Conservation (phyloP, 2,113 vertebrate species). For the Mastomys coucha region DNA sequence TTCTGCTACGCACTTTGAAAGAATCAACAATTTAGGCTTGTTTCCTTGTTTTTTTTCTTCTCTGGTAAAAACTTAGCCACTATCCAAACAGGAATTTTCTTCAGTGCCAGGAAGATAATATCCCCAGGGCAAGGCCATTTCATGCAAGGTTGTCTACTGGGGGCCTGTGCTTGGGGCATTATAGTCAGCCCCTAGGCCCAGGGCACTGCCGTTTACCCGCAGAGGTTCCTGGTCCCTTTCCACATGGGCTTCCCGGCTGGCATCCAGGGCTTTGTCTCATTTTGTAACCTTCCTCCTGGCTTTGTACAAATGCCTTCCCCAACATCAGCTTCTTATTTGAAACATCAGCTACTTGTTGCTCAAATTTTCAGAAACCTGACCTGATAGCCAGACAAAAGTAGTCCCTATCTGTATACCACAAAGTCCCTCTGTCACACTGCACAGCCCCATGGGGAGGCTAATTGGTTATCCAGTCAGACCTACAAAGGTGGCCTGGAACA, state of each 20-base stretch:
- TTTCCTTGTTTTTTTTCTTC: constrained; percentile 70
- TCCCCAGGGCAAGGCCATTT: background rate
- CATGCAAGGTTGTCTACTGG: background rate
- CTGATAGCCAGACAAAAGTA: background rate
- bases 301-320: background rate
- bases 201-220: too few species aligned
- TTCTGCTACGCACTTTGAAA: constrained; percentile 75
- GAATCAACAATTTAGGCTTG: constrained; percentile 56
- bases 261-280: background rate
- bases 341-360: constrained; percentile 2
- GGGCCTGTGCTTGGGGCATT: background rate
- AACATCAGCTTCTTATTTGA: background rate
- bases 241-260: background rate
- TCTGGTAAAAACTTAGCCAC: constrained; percentile 57
- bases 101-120: constrained; percentile 16
- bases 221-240: background rate
- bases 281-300: background rate
- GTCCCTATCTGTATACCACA: background rate
- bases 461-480: background rate
- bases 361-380: constrained; percentile 38
- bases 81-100: constrained; percentile 51
- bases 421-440: background rate
- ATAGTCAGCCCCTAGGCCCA: background rate
- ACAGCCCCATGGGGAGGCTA: background rate
- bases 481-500: background rate